Conservation (phyloP, 2,888 invertebrate genomes). For the Falcaria lacertinaria region DNA sequence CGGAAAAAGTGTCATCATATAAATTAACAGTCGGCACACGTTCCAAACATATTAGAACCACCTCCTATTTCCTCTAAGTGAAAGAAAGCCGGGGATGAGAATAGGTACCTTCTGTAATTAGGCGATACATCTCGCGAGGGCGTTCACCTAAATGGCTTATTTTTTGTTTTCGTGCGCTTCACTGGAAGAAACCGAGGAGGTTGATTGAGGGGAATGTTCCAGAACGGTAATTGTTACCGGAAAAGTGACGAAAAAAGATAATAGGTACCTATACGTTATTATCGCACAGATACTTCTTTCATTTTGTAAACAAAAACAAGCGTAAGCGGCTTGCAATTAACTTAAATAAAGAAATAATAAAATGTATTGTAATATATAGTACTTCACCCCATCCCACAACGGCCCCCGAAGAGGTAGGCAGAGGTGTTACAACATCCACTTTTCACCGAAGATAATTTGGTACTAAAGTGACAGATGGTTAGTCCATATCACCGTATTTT, state of each 20-base stretch:
- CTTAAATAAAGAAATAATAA: too few species aligned
- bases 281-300: too few species aligned
- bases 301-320: too few species aligned
- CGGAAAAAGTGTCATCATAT: conserved; percentile 27
- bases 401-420: too few species aligned
- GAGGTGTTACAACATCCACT: too few species aligned
- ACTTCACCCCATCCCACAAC: too few species aligned
- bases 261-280: too few species aligned
- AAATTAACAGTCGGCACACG: conserved; percentile 29
- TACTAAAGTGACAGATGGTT: too few species aligned
- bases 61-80: conserved; percentile 15
- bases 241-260: conserved; percentile 3
- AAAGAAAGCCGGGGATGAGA: conserved; percentile 28
- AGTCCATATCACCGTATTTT: too few species aligned
- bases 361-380: too few species aligned
- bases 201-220: not conserved
- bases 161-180: conserved; percentile 32
- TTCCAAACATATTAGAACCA: conserved; percentile 26
- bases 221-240: not conserved
- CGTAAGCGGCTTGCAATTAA: too few species aligned
- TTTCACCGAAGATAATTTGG: too few species aligned
- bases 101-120: conserved; percentile 53
- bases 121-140: conserved; percentile 51
- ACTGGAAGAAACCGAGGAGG: conserved; percentile 24
- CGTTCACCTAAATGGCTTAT: conserved; percentile 51